These are phyloP conservation scores for Epistrophe eligans DNA, from an alignment of 2,888 invertebrate genomes.

Conservation along the genomic window DNA sequence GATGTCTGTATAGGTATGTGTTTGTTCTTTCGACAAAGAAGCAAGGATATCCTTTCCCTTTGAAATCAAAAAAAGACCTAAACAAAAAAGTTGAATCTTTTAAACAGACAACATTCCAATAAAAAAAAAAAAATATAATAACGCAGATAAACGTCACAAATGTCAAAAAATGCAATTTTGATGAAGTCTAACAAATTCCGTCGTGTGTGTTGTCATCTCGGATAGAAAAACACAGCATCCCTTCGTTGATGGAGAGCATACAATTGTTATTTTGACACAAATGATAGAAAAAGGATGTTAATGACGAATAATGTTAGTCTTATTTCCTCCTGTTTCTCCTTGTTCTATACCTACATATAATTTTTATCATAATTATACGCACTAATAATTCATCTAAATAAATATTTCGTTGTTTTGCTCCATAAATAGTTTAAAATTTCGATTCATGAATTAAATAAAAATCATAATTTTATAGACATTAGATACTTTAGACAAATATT, in stretches of 20 bases:
- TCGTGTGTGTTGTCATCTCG: conserved; percentile 27
- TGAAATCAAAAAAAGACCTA: conserved; percentile 5
- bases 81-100: conserved; percentile 10
- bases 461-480: background rate
- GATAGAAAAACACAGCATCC: conserved; percentile 45
- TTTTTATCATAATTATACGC: conserved; percentile 9
- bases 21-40: conserved; percentile 26
- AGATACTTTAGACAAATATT: background rate
- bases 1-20: conserved; percentile 32
- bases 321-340: conserved; percentile 47
- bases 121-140: conserved; percentile 21
- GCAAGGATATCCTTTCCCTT: conserved; percentile 17
- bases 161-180: conserved; percentile 46
- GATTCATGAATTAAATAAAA: background rate
- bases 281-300: conserved; percentile 71
- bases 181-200: conserved; percentile 45
- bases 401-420: conserved; percentile 30
- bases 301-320: conserved; percentile 74
- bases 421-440: conserved; percentile 3
- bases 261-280: conserved; percentile 59
- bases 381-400: conserved; percentile 12
- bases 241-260: conserved; percentile 59
- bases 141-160: conserved; percentile 22
- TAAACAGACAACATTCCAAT: conserved; percentile 37
- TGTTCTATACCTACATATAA: conserved; percentile 32